These are phyloP conservation scores for Nannoperca australis DNA, from an alignment of 2,797 vertebrate species.

Conservation along the genomic window DNA sequence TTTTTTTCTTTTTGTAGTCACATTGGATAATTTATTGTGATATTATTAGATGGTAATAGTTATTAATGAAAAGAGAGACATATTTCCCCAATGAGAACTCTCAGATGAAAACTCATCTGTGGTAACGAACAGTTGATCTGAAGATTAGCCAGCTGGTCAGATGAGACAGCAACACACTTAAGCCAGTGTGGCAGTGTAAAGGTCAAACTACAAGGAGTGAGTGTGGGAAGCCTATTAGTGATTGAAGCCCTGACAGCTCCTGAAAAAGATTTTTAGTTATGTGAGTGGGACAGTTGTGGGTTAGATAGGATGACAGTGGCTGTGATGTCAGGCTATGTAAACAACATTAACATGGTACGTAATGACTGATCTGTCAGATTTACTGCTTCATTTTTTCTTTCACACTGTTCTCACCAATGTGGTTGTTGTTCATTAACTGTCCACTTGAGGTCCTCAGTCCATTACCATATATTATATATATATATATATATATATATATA, in stretches of 20 bases:
- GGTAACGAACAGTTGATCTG: slow-evolving; percentile 28
- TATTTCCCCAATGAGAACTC: slow-evolving; percentile 7
- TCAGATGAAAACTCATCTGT: background rate
- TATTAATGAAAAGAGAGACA: background rate
- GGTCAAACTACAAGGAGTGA: slow-evolving; percentile 44
- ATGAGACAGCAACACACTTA: slow-evolving; percentile 11
- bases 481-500: too few relatives aligned
- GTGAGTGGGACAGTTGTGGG: slow-evolving; percentile 13
- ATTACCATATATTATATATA: slow-evolving; percentile 11
- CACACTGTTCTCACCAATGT: background rate
- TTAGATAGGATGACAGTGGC: slow-evolving; percentile 1
- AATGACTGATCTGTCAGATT: slow-evolving; percentile 6
- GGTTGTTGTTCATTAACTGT: slow-evolving; percentile 45
- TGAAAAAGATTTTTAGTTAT: background rate
- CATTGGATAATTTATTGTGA: background rate
- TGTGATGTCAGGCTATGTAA: slow-evolving; percentile 6
- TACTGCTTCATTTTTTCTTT: background rate
- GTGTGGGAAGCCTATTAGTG: slow-evolving; percentile 20
- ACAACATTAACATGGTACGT: background rate
- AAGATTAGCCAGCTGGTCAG: slow-evolving; percentile 21
- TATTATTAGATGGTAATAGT: background rate
- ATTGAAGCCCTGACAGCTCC: slow-evolving; percentile 16
- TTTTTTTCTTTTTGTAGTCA: background rate
- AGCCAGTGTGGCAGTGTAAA: slow-evolving; percentile 27
- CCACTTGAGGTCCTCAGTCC: slow-evolving; percentile 73